Evolutionary conservation across 1,140 invertebrate genomes (phyloP), one percentile per base, ranked within the genome.

Genomic region (Phymastichus coffea): DNA sequence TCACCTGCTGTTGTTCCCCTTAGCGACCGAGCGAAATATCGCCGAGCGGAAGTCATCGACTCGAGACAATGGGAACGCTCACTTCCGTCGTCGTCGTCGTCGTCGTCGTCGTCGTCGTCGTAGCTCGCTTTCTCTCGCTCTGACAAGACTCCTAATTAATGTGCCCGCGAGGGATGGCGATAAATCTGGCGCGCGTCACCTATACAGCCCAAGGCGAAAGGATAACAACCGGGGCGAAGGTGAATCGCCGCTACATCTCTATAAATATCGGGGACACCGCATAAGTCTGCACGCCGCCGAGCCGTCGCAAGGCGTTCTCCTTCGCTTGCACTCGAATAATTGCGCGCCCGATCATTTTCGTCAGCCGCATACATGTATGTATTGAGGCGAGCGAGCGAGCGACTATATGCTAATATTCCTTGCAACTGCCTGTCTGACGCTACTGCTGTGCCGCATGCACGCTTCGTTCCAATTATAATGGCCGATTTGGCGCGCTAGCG

Each of bases 11-110:
- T 68, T 69, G 20, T 28, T 22, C 57, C 54, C 49, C 33, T 28
- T 30, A n/a, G 15, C 43, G 23, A 65, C 71, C 40, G 66, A 60
- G 62, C 73, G 67, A 74, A 74, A 74, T 70, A 70, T 72, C 70
- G 70, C 65, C 57, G 61, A 43, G 63, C 68, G 72, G 72, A 74
- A 73, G 63, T 64, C 62, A 60, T 59, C 61, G 63, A 14, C 33
- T 38, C 14, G 46, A 71, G 68, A 74, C 71, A 72, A 72, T 72
- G 66, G 61, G 55, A 53, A n/a, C 56, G 35, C 15, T 19, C 66
- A 62, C 67, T 74, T 75, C 73, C 73, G 69, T 65, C 40, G 46
- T n/a, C n/a, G n/a, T n/a, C n/a, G n/a, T n/a, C n/a, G n/a, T n/a
- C n/a, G n/a, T n/a, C n/a, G n/a, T n/a, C n/a, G n/a, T n/a, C n/a